Percentiles rank a stretch among this genome's conserved stretches.
These are phyloP conservation scores for Elysia crispata DNA, from an alignment of 2,888 invertebrate genomes.

Conservation along the genomic window DNA sequence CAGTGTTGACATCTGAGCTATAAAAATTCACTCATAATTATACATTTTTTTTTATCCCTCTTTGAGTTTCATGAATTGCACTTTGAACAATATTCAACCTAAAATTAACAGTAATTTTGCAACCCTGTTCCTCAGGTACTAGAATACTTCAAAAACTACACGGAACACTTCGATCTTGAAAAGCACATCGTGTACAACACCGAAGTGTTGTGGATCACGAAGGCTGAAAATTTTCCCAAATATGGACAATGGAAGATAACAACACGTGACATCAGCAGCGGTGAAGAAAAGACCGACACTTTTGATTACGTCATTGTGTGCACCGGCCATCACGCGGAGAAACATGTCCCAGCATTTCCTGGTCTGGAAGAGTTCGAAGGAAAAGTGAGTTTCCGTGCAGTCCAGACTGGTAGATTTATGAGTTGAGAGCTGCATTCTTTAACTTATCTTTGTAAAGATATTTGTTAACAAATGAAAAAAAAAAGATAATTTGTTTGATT, in stretches of 20 bases:
- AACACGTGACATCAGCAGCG: conserved; percentile 58
- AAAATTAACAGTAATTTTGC: too few species aligned
- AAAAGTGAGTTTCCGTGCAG: too few species aligned
- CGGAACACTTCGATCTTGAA: conserved; percentile 67
- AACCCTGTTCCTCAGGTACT: conserved; percentile 43
- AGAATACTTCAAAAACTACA: conserved; percentile 74
- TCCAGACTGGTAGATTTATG: conserved; percentile 67
- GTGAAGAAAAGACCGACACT: conserved; percentile 50
- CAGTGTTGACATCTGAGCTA: too few species aligned
- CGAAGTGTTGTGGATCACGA: conserved; percentile 58
- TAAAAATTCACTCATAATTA: too few species aligned
- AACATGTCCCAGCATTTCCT: conserved; percentile 58
- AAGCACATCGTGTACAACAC: conserved; percentile 69
- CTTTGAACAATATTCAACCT: too few species aligned
- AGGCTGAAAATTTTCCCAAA: conserved; percentile 56
- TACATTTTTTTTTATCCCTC: too few species aligned
- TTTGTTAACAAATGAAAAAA: too few species aligned
- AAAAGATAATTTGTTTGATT: too few species aligned
- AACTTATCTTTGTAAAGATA: too few species aligned
- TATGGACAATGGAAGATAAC: conserved; percentile 69
- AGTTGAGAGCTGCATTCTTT: conserved; percentile 33
- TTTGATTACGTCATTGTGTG: conserved; percentile 70
- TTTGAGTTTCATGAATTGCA: too few species aligned
- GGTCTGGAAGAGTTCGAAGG: conserved; percentile 67
- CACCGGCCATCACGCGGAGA: conserved; percentile 68